phyloP scores from a whole-genome alignment of 2,888 invertebrate species.

The Meliscaeva auricollis region DNA sequence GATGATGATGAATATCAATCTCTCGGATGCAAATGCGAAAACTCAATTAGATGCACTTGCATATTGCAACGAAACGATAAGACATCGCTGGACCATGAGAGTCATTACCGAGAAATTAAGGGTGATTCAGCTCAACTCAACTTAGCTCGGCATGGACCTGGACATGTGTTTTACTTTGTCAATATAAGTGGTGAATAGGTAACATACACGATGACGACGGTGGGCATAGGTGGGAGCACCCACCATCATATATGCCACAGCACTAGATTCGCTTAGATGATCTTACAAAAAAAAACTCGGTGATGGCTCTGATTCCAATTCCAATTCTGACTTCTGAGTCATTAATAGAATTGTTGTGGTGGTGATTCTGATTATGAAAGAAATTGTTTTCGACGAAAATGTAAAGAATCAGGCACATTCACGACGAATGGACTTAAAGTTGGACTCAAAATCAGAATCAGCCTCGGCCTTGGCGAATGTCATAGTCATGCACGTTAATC shows the following conservation, averaged over 20 bases:
- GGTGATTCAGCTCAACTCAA: conserved; percentile 62
- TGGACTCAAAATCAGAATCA: neutral
- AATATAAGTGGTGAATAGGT: conserved; percentile 11
- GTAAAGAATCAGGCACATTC: conserved; percentile 25
- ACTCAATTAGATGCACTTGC: conserved; percentile 55
- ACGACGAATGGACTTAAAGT: conserved; percentile 6
- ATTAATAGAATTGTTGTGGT: neutral
- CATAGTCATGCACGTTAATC: conserved; percentile 74
- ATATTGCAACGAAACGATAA: conserved; percentile 36
- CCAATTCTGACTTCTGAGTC: conserved; percentile 31
- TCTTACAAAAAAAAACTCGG: conserved; percentile 21
- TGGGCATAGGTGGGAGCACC: conserved; percentile 42
- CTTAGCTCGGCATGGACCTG: neutral
- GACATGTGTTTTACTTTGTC: conserved; percentile 1
- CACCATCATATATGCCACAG: neutral
- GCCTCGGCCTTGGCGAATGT: conserved; percentile 69
- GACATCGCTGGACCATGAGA: conserved; percentile 62
- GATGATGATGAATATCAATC: conserved; percentile 66
- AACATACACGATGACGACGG: neutral
- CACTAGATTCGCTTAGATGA: conserved; percentile 53
- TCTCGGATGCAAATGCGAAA: conserved; percentile 56
- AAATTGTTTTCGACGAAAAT: conserved; percentile 54
- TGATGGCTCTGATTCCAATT: conserved; percentile 36
- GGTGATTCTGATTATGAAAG: conserved; percentile 56
- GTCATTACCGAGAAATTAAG: conserved; percentile 57